These are phyloP conservation scores for Coptotermes formosanus DNA, from an alignment of 1,140 invertebrate genomes.

Conservation along the genomic window DNA sequence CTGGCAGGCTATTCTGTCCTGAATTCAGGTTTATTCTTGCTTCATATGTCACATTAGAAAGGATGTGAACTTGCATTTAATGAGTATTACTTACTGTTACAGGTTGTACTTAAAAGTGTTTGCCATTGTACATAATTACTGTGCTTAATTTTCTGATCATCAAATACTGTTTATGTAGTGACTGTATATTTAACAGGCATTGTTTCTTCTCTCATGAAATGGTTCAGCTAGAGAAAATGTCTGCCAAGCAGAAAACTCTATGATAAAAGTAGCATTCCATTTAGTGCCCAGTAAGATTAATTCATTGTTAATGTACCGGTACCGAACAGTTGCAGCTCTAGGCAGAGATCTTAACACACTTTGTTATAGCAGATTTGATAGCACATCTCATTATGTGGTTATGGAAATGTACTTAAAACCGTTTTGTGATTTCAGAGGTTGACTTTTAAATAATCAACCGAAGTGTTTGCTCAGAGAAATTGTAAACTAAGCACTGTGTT, in stretches of 20 bases:
- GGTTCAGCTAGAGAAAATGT: conserved; percentile 2
- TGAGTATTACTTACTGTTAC: background rate
- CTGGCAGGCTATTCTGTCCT: background rate
- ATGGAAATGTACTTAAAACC: background rate
- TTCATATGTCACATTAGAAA: background rate
- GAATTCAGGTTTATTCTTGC: background rate
- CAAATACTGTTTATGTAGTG: background rate
- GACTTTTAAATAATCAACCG: background rate
- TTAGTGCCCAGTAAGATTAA: background rate
- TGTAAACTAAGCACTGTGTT: background rate
- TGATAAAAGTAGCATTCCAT: background rate
- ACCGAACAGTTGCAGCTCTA: background rate
- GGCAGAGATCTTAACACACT: background rate
- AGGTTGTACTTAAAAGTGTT: background rate
- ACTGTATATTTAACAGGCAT: background rate
- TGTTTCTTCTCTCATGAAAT: background rate
- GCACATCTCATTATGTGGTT: background rate
- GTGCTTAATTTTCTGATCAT: conserved; percentile 12
- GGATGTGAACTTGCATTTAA: background rate
- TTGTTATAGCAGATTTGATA: background rate
- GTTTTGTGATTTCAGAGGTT: conserved; percentile 13
- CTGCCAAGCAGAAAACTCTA: background rate
- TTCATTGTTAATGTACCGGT: background rate
- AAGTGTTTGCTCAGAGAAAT: background rate
- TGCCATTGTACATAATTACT: conserved; percentile 9